Percentiles rank a stretch among this genome's conserved stretches.
Conservation (phyloP, 2,888 invertebrate species). For the Apamea monoglypha region DNA sequence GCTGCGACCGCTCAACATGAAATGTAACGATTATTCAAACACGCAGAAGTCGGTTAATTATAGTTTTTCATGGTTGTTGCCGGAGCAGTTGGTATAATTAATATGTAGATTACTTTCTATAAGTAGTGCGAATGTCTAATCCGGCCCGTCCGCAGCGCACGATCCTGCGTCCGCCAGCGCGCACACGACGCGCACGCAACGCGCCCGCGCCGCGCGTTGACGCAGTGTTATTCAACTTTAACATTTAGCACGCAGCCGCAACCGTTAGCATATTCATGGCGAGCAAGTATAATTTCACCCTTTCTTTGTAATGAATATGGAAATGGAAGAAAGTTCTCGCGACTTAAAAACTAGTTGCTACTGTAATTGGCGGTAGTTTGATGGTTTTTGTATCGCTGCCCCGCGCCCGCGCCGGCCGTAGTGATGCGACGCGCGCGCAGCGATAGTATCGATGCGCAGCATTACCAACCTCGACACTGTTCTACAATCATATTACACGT, state of each 20-base stretch:
- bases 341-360: constrained; percentile 84
- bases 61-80: constrained; percentile 60
- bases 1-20: constrained; percentile 35
- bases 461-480: constrained; percentile 23
- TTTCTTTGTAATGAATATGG: constrained; percentile 89
- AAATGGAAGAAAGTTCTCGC: constrained; percentile 89
- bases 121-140: constrained; percentile 61
- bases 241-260: constrained; percentile 83
- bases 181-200: constrained; percentile 56
- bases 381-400: constrained; percentile 75
- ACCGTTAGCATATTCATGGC: constrained; percentile 86
- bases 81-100: constrained; percentile 54
- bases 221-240: constrained; percentile 88
- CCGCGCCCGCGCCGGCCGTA: constrained; percentile 41
- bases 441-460: constrained; percentile 35
- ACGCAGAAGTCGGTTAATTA: constrained; percentile 62
- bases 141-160: constrained; percentile 61
- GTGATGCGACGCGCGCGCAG: constrained; percentile 40
- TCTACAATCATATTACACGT: constrained; percentile 31
- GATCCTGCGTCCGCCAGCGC: constrained; percentile 60
- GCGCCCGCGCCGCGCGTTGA: constrained; percentile 42
- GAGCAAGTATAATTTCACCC: constrained; percentile 86
- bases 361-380: constrained; percentile 83
- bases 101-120: constrained; percentile 70
- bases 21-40: constrained; percentile 50